Base-by-base conservation (phyloP, 2,888 invertebrate genomes). In the Deilephila porcellus region DNA sequence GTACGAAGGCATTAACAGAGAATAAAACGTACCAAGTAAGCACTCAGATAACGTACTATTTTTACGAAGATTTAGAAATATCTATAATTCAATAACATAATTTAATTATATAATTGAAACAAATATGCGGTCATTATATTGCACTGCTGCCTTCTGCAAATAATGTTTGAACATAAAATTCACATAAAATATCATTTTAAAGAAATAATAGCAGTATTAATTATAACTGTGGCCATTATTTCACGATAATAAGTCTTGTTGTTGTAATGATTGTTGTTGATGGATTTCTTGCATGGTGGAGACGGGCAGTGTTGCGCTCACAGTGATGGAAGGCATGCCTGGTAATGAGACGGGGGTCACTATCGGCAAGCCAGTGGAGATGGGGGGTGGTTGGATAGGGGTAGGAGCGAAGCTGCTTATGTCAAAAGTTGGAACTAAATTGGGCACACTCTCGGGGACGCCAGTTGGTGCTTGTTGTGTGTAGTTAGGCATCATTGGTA, bases 311-410 rank as follows among this genome's bases (percentile, higher is more conserved):
- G 96, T 96, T 25, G 97, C 96, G 81, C 97, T 97, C 19, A 97
- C 97, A 25, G 97, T 97, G 77, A 97, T 96, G 17, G 97, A 97
- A 29, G 97, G 97, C 97, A 97, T 97, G 56, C 97, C 97, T 2
- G 97, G 97, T 78, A 97, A 90, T 19, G 96, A 96, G 64, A 97
- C 96, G 0, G 97, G 97, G 0, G 97, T 97, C 52, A 96, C 95
- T 20, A 97, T 95, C 1, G 95, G 92, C 52, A 94, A 81, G 4
- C 93, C 93, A 17, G 86, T 84, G 17, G 90, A 84, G 45, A 90
- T 81, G 4, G 90, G 90, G 19, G 91, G 93, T 1, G 89, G 91
- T 77, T 90, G 91, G 67, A 92, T 87, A 3, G 90, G 87, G 1
- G 91, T 80, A 77, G 87, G 87, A 56, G 86, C 79, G 77, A 93